These are phyloP conservation scores for Stichodactyla mertensii DNA, from an alignment of 64 coral and sea anemone species.

Conservation along the genomic window DNA sequence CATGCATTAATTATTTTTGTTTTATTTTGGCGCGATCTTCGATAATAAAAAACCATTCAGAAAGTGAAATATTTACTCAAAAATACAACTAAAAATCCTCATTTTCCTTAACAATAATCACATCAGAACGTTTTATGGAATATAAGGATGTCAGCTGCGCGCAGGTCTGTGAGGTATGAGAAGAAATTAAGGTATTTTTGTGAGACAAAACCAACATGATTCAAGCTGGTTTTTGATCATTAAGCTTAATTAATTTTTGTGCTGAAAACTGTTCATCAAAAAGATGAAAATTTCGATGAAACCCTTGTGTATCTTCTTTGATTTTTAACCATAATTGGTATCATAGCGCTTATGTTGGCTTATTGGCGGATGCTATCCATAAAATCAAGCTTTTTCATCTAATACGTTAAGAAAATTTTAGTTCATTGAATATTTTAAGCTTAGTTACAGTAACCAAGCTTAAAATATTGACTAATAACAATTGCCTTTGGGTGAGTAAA, in stretches of 20 bases:
- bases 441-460: too few species aligned
- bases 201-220: neutral
- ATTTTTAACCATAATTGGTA: too few species aligned
- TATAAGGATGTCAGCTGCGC: neutral
- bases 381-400: too few species aligned
- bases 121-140: conserved; percentile 18
- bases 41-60: neutral
- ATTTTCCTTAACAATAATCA: neutral
- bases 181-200: neutral
- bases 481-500: too few species aligned
- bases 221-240: neutral
- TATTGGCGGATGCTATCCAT: too few species aligned
- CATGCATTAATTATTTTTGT: neutral
- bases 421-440: too few species aligned
- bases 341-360: too few species aligned
- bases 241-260: neutral
- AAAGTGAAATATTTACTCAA: neutral
- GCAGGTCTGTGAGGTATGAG: conserved; percentile 4
- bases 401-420: too few species aligned
- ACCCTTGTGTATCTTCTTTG: neutral
- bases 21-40: conserved; percentile 29
- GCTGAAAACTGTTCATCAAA: neutral
- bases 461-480: too few species aligned
- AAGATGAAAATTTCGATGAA: neutral
- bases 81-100: neutral